Evolutionary conservation across 2,888 invertebrate species (phyloP).

Genomic region (Nowickia ferox): DNA sequence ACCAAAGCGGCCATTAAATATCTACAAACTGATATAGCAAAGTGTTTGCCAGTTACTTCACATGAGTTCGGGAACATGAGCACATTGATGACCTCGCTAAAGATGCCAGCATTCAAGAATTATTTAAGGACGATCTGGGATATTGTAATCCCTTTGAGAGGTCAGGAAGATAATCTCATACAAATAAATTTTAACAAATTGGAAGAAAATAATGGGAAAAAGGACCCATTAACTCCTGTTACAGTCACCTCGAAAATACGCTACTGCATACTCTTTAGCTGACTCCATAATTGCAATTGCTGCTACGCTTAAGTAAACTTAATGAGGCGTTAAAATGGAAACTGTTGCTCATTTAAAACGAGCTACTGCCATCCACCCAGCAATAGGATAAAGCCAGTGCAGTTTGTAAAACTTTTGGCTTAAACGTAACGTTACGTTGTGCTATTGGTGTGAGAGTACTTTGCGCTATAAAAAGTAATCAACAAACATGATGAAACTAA

Average conservation of each 20-base stretch:
- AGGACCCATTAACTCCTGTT: neutral
- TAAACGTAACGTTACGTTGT: neutral
- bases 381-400: constrained; percentile 14
- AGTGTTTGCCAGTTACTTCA: no score
- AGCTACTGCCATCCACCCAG: neutral
- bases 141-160: no score
- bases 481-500: constrained; percentile 62
- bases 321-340: constrained; percentile 82
- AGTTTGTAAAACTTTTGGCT: constrained; percentile 46
- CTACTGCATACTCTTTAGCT: neutral
- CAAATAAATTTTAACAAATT: no score
- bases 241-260: neutral
- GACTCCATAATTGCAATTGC: constrained; percentile 58
- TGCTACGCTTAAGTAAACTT: constrained; percentile 75
- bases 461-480: constrained; percentile 67
- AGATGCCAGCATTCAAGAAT: no score
- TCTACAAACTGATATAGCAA: no score
- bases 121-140: no score
- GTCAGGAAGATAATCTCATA: no score
- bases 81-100: no score
- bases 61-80: no score
- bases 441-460: constrained; percentile 27
- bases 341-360: constrained; percentile 72
- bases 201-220: no score
- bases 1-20: no score